Base-by-base conservation (phyloP, 1,140 invertebrate genomes). In the Cotesia glomerata region DNA sequence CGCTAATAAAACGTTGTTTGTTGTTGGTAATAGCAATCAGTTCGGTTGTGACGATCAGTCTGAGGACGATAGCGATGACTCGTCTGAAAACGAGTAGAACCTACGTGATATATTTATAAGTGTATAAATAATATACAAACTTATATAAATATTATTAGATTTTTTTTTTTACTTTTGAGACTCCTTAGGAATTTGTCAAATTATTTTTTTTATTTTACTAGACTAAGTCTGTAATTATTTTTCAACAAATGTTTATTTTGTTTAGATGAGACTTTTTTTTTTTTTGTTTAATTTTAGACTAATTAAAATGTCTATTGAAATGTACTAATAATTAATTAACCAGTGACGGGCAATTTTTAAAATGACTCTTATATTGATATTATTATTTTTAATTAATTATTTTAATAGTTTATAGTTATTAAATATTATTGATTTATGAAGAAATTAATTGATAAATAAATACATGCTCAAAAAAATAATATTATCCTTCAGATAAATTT, bases 221-320 rank as follows among this genome's bases (percentile, higher is more conserved):
- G 73, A 82, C 82, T 85, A 84, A 85, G 84, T 86, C 86, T 86
- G 84, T 86, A 85, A 86, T 87, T 85, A 85, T 79, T 84, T 84
- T 87, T 83, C 80, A 86, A 86, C 82, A 83, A 80, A 74, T 45
- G 39, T 45, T 45, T 45, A 76, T 82, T 78, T 79, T 80, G 76
- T 74, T 72, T 77, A 69, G 45, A 69, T 59, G 76, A 78, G 78
- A 75, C n/a, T 81, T 74, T 74, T 72, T 75, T 75, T 78, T 74
- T 80, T 72, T 75, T 73, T 2, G 8, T 0, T 45, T 45, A 7
- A 45, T 45, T 45, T 45, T 26, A 26, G 26, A 26, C 7, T 45
- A 45, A 74, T 80, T 78, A 81, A 78, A 84, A 84, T 26, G 26
- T 26, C 26, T 26, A 26, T 26, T 26, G 85, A 83, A 84, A 80